A percentile compares a stretch with the other conserved stretches of the same genome.
These are phyloP conservation scores for Nowickia ferox DNA, from an alignment of 2,888 invertebrate species.

Conservation along the genomic window DNA sequence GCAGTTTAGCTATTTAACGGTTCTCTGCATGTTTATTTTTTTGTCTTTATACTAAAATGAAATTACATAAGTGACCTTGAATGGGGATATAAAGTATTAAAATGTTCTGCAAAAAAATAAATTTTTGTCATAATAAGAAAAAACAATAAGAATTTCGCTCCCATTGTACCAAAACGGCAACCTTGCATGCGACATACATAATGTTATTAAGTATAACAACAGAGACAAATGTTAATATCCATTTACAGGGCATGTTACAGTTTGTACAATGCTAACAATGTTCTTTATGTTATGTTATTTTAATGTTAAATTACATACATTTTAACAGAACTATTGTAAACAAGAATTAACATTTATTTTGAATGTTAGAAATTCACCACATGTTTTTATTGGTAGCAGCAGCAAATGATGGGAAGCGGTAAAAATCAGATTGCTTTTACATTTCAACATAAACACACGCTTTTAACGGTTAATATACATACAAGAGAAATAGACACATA, in stretches of 20 bases:
- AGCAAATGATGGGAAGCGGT: slow-evolving; percentile 39
- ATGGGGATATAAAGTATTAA: too few relatives aligned
- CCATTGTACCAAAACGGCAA: too few relatives aligned
- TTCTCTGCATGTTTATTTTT: too few relatives aligned
- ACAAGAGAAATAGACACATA: too few relatives aligned
- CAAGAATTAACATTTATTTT: slow-evolving; percentile 5
- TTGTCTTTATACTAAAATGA: too few relatives aligned
- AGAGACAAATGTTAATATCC: too few relatives aligned
- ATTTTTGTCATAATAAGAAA: too few relatives aligned
- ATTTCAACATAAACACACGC: slow-evolving; percentile 59
- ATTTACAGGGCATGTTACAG: not conserved
- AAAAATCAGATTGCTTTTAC: slow-evolving; percentile 63
- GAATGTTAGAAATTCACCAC: slow-evolving; percentile 52
- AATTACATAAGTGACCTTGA: too few relatives aligned
- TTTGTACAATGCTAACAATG: not conserved
- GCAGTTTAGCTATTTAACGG: too few relatives aligned
- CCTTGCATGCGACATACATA: not conserved
- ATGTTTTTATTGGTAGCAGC: slow-evolving; percentile 46
- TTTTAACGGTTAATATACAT: slow-evolving; percentile 27
- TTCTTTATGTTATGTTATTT: not conserved
- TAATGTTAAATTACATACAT: not conserved
- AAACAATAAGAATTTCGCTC: too few relatives aligned
- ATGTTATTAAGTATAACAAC: too few relatives aligned
- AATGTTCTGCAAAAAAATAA: too few relatives aligned
- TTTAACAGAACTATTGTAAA: slow-evolving; percentile 10